Base-by-base conservation (phyloP, 2,888 invertebrate genomes). In the Sclerodermus sp. region DNA sequence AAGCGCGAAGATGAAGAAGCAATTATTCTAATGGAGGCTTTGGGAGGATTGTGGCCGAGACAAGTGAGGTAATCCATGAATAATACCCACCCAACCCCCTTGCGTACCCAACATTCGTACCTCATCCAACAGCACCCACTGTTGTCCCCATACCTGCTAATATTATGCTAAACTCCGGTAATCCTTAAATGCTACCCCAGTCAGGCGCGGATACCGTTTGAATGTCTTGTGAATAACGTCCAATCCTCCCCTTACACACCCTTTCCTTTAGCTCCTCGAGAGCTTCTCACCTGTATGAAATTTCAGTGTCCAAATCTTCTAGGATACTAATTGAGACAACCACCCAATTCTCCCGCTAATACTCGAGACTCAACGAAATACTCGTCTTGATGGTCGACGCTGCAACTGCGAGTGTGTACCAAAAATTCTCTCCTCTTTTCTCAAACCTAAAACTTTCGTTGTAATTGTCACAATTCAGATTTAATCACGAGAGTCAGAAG, bases 21-120 rank as follows among this genome's bases (percentile, higher is more conserved):
- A 76, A 76, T 76, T 76, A 76, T 76, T 74, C 74, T 76, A 76
- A 76, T 76, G 76, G 74, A 73, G 70, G 73, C 68, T 68, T 71
- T 70, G 68, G 69, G 65, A 66, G 73, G 72, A 72, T 72, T 68
- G 72, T 71, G 73, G 67, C 64, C 59, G 69, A 71, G 76, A 74
- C 75, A 75, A 75, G 74, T 75, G 71, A 71, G 73, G 75, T 76
- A 75, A 76, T 75, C 75, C 74, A 74, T 75, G 75, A 76, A 76
- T 76, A 74, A 72, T 73, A 71, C 71, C 40, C 45, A 45, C 43
- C 50, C 53, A 45, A 12, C 43, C 42, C 48, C 51, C 42, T 40
- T 41, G 51, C 45, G 29, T 40, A 38, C 18, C 47, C 17, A 15
- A 36, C 43, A 44, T 42, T 41, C 13, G 34, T 34, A 34, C 10